phyloP scores from a whole-genome alignment of 2,113 vertebrate genomes.

The Vimba vimba region DNA sequence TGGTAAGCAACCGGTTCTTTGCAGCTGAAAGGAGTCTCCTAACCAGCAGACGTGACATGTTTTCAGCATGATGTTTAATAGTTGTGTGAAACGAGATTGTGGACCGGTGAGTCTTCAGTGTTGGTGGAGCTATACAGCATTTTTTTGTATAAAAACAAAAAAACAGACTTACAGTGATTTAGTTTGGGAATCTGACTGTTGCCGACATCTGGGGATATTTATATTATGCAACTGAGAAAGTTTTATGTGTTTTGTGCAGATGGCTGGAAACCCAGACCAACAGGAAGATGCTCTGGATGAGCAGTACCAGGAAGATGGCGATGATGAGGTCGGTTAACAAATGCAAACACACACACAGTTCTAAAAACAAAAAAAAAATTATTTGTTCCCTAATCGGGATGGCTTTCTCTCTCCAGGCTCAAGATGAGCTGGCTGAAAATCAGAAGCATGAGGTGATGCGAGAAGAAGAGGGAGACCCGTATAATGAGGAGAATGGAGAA shows the following conservation, averaged over 20 bases:
- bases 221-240: not conserved
- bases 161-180: not conserved
- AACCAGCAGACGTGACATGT: no score
- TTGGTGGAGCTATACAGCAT: no score
- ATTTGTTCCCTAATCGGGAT: not conserved
- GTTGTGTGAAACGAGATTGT: not conserved
- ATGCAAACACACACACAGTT: constrained; percentile 32
- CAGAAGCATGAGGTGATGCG: constrained; percentile 81
- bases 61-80: not conserved
- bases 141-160: no score
- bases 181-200: not conserved
- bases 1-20: constrained; percentile 74
- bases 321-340: constrained; percentile 85
- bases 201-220: not conserved
- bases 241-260: constrained; percentile 70
- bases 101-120: not conserved
- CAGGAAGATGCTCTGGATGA: constrained; percentile 94
- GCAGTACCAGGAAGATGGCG: constrained; percentile 94
- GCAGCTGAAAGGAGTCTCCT: no score
- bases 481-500: constrained; percentile 86
- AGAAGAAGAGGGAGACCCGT: constrained; percentile 84
- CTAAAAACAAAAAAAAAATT: not conserved
- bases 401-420: constrained; percentile 74
- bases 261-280: constrained; percentile 96
- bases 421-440: constrained; percentile 88